Base-by-base conservation (phyloP, 2,797 vertebrate species). In the Cercopithecus diana region DNA sequence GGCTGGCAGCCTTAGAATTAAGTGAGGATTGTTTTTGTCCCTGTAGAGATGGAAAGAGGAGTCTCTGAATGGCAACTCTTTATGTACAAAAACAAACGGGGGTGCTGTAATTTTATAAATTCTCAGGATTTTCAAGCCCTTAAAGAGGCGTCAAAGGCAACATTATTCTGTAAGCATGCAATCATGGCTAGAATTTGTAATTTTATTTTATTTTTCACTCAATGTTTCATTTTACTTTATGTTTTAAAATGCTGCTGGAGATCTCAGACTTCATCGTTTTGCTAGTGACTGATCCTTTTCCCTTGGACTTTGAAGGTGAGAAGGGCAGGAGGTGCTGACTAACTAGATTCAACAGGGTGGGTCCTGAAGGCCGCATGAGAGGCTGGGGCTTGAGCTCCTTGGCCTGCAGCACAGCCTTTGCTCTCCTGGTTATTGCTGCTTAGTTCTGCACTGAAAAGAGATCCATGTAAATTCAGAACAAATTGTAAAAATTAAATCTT, bases 1-100 rank as follows among this genome's bases (percentile, higher is more conserved):
- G 70, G 55, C 82, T 1, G n/a, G 67, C 7, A 12, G 55, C 43
- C 5, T 57, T 90, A 22, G 92, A 95, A 96, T 76, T 80, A 97
- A 58, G 50, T 67, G 48, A 39, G 64, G 58, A 5, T 89, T 95
- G 39, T n/a, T 92, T 96, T 85, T 57, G 0, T 97, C 72, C n/a
- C 19, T 24, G 73, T 6, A 89, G 72, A 50, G 45, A 77, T 33
- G 88, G 30, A 87, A 88, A 89, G 73, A 88, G 22, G 64, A 57
- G 41, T 39, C 24, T 93, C 79, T 26, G 11, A n/a, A 19, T 28
- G 64, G 85, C 76, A 90, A 83, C 33, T 83, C 95, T 52, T 4
- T 58, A 36, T 82, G 30, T 19, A 72, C 33, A 43, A 75, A 75
- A 24, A n/a, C 43, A 41, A n/a, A 52, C 30, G 0, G n/a, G 5